Evolutionary conservation across 2,113 vertebrate genomes (phyloP).

Genomic region (Barbus barbus): DNA sequence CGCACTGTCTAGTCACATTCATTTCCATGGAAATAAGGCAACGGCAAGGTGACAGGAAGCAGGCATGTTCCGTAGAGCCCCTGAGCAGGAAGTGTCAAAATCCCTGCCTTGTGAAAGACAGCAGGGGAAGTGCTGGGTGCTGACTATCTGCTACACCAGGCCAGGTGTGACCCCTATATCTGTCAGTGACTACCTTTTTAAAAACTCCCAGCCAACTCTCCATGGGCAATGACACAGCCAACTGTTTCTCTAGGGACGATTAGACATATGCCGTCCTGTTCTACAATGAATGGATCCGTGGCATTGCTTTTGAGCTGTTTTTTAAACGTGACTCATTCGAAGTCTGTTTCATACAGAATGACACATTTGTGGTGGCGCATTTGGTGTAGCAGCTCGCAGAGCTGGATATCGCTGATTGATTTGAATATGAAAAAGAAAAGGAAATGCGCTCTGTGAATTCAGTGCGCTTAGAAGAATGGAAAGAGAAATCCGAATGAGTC

Average conservation of each 20-base stretch:
- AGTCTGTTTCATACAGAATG: constrained; percentile 16
- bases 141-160: constrained; percentile 40
- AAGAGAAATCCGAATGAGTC: constrained; percentile 12
- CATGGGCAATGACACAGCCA: constrained; percentile 27
- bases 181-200: constrained; percentile 56
- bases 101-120: constrained; percentile 40
- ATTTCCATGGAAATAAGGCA: constrained; percentile 42
- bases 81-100: constrained; percentile 46
- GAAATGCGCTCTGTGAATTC: not conserved
- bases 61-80: constrained; percentile 52
- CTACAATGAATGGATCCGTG: constrained; percentile 6
- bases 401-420: constrained; percentile 18
- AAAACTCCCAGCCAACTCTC: constrained; percentile 38
- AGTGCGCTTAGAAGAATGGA: not conserved
- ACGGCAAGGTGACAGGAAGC: constrained; percentile 57
- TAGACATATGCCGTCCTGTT: constrained; percentile 50
- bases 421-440: constrained; percentile 13
- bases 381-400: not conserved
- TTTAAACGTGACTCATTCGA: constrained; percentile 22
- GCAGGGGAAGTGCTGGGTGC: constrained; percentile 50
- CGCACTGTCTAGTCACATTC: constrained; percentile 17
- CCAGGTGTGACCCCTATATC: constrained; percentile 58
- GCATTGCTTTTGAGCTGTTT: not conserved
- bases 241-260: constrained; percentile 40
- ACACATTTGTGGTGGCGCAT: constrained; percentile 11